Conservation (phyloP, 2,113 vertebrate species). For the Budorcas taxicolor region DNA sequence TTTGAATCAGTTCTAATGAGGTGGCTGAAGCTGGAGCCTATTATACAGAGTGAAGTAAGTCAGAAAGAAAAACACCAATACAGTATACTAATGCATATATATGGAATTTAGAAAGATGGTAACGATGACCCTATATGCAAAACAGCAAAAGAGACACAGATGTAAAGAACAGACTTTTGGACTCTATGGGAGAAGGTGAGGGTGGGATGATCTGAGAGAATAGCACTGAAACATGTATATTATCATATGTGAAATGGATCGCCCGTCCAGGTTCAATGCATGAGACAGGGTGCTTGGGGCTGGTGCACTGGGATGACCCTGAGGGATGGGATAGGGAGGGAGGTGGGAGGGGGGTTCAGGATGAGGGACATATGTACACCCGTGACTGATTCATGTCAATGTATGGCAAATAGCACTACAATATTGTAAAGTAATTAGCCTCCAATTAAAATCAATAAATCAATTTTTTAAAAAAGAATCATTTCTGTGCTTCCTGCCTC, state of each 20-base stretch:
- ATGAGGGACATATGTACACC: background rate
- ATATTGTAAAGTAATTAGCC: background rate
- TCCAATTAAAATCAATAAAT: background rate
- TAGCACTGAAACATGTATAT: background rate
- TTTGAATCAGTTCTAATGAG: background rate
- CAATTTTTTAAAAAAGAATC: background rate
- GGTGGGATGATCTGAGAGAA: background rate
- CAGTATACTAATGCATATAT: background rate
- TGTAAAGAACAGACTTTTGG: background rate
- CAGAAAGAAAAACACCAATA: background rate
- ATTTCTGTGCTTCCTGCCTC: background rate
- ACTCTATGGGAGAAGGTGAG: background rate
- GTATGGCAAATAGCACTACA: background rate
- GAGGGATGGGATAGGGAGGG: background rate
- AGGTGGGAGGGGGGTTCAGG: background rate
- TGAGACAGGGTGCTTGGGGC: background rate
- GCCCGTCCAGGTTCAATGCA: fast-evolving
- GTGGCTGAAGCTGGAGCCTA: background rate
- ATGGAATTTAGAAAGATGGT: background rate
- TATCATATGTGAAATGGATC: background rate
- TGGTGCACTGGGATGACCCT: background rate
- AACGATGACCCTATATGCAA: fast-evolving
- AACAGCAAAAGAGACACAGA: background rate
- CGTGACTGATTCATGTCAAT: background rate
- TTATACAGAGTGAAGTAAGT: background rate